A percentile compares a stretch with the other conserved stretches of the same genome.
Conservation (phyloP, 2,888 invertebrate genomes). For the Balanococcus diminutus region DNA sequence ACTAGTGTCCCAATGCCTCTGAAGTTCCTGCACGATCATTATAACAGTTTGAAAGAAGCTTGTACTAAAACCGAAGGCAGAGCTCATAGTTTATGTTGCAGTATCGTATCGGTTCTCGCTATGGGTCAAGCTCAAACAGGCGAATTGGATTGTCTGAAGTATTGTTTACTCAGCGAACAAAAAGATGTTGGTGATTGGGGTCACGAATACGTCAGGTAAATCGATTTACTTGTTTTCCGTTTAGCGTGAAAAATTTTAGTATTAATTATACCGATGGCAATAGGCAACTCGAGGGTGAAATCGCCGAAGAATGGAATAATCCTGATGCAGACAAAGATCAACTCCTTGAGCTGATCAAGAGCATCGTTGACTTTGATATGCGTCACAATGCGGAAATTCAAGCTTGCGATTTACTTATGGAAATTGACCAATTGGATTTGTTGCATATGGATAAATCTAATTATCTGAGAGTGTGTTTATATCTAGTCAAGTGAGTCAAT, state of each 20-base stretch:
- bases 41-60: slow-evolving; percentile 82
- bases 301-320: slow-evolving; percentile 82
- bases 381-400: slow-evolving; percentile 98
- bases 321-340: slow-evolving; percentile 63
- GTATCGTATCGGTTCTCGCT: slow-evolving; percentile 96
- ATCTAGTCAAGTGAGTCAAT: slow-evolving; percentile 71
- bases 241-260: background rate
- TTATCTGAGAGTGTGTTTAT: slow-evolving; percentile 90
- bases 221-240: no score
- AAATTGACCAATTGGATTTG: slow-evolving; percentile 89
- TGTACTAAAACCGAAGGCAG: slow-evolving; percentile 81
- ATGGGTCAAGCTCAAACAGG: slow-evolving; percentile 70
- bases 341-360: slow-evolving; percentile 78
- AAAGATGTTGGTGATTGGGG: slow-evolving; percentile 97
- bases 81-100: slow-evolving; percentile 87
- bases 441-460: slow-evolving; percentile 87
- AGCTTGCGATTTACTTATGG: slow-evolving; percentile 97
- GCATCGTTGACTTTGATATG: slow-evolving; percentile 94
- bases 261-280: background rate
- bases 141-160: slow-evolving; percentile 87
- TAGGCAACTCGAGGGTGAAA: slow-evolving; percentile 87
- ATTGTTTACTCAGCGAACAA: slow-evolving; percentile 80
- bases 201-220: slow-evolving; percentile 92
- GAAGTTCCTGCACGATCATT: slow-evolving; percentile 93
- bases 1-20: slow-evolving; percentile 98